A percentile compares a stretch with the other conserved stretches of the same genome.
phyloP scores from a whole-genome alignment of 2,888 invertebrate species.

The Tenthredo notha region DNA sequence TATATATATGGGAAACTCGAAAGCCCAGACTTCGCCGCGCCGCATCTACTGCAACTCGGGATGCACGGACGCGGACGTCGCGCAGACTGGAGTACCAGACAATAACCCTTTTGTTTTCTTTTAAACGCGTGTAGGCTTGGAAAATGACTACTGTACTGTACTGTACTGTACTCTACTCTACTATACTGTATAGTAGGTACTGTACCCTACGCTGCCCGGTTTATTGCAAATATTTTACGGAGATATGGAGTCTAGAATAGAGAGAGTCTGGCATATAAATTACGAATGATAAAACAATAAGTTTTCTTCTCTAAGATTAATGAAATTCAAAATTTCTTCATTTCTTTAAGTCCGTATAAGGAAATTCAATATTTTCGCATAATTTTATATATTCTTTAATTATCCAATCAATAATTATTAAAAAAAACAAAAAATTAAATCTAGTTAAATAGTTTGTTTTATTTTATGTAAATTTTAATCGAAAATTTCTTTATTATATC shows the following conservation, averaged over 20 bases:
- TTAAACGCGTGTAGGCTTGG: slow-evolving; percentile 69
- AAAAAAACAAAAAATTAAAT: too few species aligned
- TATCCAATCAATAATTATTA: too few species aligned
- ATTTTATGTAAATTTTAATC: background rate
- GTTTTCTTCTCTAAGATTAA: background rate
- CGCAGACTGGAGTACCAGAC: slow-evolving; percentile 63
- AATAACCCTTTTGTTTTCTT: slow-evolving; percentile 72
- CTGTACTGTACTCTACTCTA: background rate
- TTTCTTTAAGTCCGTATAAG: background rate
- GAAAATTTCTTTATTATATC: background rate
- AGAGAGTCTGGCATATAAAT: background rate
- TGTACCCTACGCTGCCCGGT: slow-evolving; percentile 53
- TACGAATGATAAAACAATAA: background rate
- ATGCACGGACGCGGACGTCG: slow-evolving; percentile 44
- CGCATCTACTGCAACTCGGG: slow-evolving; percentile 34
- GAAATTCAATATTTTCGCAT: background rate
- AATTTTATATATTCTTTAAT: too few species aligned
- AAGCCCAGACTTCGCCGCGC: background rate
- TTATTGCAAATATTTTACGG: slow-evolving; percentile 65
- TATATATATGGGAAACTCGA: background rate
- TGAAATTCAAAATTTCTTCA: background rate
- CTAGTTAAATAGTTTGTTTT: background rate
- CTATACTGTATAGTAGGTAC: background rate
- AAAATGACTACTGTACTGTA: slow-evolving; percentile 55
- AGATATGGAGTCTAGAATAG: background rate